Conservation (phyloP, 2,888 invertebrate genomes). For the Salticus scenicus region DNA sequence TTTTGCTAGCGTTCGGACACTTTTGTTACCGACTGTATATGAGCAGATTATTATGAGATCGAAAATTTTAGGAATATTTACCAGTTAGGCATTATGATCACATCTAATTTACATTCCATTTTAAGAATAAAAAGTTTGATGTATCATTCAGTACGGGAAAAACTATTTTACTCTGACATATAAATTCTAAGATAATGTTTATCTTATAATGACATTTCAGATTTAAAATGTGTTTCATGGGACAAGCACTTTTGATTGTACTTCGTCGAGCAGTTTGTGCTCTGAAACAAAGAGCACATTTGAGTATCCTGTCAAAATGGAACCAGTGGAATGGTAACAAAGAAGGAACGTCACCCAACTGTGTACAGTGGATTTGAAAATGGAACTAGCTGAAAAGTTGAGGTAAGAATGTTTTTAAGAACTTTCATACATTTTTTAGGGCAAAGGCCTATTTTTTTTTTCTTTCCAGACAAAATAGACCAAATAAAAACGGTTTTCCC, state of each 20-base stretch:
- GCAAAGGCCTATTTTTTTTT: not conserved
- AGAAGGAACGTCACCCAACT: constrained; percentile 36
- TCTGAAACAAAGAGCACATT: constrained; percentile 55
- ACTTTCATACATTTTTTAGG: too few species aligned
- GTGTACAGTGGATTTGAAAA: constrained; percentile 56
- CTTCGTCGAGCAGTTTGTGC: constrained; percentile 44
- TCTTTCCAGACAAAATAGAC: constrained; percentile 9
- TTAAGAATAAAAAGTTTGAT: too few species aligned
- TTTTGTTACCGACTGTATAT: too few species aligned
- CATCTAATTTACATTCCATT: too few species aligned
- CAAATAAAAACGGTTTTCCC: constrained; percentile 1
- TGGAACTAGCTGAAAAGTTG: constrained; percentile 29
- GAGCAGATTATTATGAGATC: too few species aligned
- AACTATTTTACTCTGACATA: too few species aligned
- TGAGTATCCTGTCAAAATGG: constrained; percentile 25
- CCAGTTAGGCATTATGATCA: too few species aligned
- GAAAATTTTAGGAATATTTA: too few species aligned
- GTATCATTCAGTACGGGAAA: too few species aligned
- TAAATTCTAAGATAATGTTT: too few species aligned
- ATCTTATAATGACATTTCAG: not conserved
- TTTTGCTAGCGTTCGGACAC: too few species aligned
- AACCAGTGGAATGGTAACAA: constrained; percentile 40
- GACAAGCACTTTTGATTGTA: constrained; percentile 39
- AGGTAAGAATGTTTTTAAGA: too few species aligned
- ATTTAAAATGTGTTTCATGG: constrained; percentile 50